Base-by-base conservation (phyloP, 2,797 vertebrate species). In the Nasua narica region DNA sequence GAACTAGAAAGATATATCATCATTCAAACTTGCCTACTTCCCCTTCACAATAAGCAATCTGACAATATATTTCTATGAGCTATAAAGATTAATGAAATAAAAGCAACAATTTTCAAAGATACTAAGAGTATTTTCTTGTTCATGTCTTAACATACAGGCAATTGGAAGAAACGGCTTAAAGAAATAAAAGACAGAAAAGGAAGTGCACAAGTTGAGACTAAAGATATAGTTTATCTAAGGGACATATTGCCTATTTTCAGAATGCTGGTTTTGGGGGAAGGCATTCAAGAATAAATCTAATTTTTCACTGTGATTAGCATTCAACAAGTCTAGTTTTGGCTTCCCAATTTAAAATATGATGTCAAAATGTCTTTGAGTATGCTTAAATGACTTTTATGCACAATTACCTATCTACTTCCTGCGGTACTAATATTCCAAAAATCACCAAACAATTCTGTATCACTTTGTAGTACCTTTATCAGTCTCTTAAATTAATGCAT, bases 331-430 rank as follows among this genome's bases (percentile, higher is more conserved):
- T 77, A 70, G 11, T 43, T 92, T 9, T 52, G 74, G 7, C 15
- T 81, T 93, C 19, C 43, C 46, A 95, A 58, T 88, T 91, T 91
- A 91, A 95, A 87, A 74, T 27, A 85, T 13, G 46, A 40, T 48
- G 35, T 46, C 4, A 72, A 77, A 82, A 81, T 69, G 11, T 35
- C 52, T 67, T 62, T 69, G 21, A 67, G 7, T 37, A 37, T 52
- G n/a, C 69, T 72, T 90, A 82, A 74, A 72, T 40, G 32, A 85
- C 78, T 72, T 70, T 50, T 60, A 37, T 25, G 35, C 54, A 74
- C 14, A 25, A 10, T 21, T 86, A 43, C 54, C 32, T 91, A 90
- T 23, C 40, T 76, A 56, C 52, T 90, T 85, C 50, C 54, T 56
- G 29, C 84, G 13, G 52, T 21, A 92, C 50, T 77, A 67, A 83